Evolutionary conservation across 2,888 invertebrate genomes (phyloP), one percentile per base, ranked within the genome.

Genomic region (Ormyrus pomaceus): DNA sequence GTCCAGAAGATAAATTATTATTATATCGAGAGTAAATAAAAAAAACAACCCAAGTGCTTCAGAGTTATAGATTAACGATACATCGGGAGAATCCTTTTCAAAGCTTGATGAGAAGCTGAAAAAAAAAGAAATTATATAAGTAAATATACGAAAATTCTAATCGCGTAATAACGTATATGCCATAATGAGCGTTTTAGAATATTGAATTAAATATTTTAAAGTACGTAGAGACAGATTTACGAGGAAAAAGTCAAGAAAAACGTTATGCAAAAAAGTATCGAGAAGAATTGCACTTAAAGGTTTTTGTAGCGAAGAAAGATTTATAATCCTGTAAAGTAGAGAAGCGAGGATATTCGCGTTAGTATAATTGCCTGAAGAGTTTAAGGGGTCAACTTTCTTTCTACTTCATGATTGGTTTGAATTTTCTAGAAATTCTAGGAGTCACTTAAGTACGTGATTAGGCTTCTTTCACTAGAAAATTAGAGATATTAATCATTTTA

Each of bases 391-490:
- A 58, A 73, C 48, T 61, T 48, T 46, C 19, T 68, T 73, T 11
- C 59, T 71, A 62, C 13, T 79, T 61, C 6, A 61, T 48, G 65
- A 61, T 75, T 79, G 55, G 8, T 65, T 55, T 71, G 64, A 34
- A 34, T 34, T 34, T 34, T 65, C 51, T 59, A 62, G 13, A 45
- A 46, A 76, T 73, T 64, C 34, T 34, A 51, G 19, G 72, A 77
- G 68, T 82, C 48, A 66, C 55, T 76, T 78, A 69, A 13, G 71
- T 72, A 77, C 79, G 62, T 84, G 84, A 85, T 83, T 82, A 82
- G 84, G 83, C 82, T 84, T 84, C 81, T 81, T 81, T 83, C 76
- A 73, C 83, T 82, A 80, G 74, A 82, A 81, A 82, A 84, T 84
- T 83, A 83, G 79, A 34, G 68, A 82, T 84, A 84, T 83, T 79